phyloP scores from a whole-genome alignment of 2,888 invertebrate species.

The Acrocera orbiculus region DNA sequence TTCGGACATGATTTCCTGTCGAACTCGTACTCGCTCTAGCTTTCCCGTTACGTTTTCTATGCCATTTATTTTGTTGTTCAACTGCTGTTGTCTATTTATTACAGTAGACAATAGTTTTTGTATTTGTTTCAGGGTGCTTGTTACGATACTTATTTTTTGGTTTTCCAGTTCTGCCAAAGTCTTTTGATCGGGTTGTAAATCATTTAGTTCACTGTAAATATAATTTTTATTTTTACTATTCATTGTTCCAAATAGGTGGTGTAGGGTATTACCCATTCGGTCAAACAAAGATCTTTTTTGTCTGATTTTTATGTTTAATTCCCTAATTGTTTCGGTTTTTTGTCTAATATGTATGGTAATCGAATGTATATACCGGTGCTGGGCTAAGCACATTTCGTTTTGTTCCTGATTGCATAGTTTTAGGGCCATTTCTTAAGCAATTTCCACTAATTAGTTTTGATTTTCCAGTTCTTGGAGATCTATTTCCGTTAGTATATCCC shows the following conservation, averaged over 20 bases:
- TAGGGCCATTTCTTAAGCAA: not conserved
- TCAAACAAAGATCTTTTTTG: not conserved
- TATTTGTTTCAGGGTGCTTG: not conserved
- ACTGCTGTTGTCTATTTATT: not conserved
- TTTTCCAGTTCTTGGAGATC: not conserved
- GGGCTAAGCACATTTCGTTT: not conserved
- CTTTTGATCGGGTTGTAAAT: not conserved
- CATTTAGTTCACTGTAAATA: not conserved
- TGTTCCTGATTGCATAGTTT: not conserved
- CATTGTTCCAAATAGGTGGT: conserved; percentile 1
- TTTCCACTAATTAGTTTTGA: not conserved
- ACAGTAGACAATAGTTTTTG: not conserved
- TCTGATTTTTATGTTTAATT: not conserved
- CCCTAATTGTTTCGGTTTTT: not conserved
- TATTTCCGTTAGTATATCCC: not conserved
- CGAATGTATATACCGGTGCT: not conserved
- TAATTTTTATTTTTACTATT: not conserved
- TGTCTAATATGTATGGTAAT: not conserved
- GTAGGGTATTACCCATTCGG: not conserved
- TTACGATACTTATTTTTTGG: not conserved
- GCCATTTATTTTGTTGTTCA: not conserved
- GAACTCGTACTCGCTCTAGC: too few relatives aligned
- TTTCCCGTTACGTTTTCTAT: too few relatives aligned
- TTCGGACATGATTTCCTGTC: too few relatives aligned
- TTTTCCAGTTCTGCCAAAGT: not conserved